Conservation (phyloP, 2,888 invertebrate species). For the Coenonympha arcania region DNA sequence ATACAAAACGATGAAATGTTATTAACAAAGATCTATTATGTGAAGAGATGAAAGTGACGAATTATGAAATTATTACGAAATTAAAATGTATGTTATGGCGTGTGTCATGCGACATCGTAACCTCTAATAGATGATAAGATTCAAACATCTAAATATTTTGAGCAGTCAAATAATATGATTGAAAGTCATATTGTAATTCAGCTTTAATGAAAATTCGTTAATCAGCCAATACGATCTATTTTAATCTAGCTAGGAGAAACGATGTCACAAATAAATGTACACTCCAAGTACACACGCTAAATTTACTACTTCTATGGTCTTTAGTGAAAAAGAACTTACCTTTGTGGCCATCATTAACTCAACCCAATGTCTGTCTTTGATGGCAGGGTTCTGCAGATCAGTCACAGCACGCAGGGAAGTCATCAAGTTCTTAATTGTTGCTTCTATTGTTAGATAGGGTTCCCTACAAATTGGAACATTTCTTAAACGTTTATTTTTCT, state of each 20-base stretch:
- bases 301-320: not conserved
- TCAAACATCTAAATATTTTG: no score
- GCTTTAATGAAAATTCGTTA: no score
- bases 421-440: conserved; percentile 90
- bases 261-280: not conserved
- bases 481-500: no score
- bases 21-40: conserved; percentile 2
- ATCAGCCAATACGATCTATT: no score
- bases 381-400: conserved; percentile 95
- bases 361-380: conserved; percentile 94
- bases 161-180: no score
- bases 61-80: no score
- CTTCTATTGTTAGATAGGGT: conserved; percentile 85
- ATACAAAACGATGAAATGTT: conserved; percentile 35
- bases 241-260: no score
- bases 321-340: conserved; percentile 53
- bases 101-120: no score
- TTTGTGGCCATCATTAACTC: conserved; percentile 95
- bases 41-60: not conserved
- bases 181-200: no score
- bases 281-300: not conserved
- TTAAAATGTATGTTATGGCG: no score
- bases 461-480: conserved; percentile 77
- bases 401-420: conserved; percentile 93
- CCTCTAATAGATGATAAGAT: no score